Base-by-base conservation (phyloP, 2,113 vertebrate species). In the Camelus dromedarius region DNA sequence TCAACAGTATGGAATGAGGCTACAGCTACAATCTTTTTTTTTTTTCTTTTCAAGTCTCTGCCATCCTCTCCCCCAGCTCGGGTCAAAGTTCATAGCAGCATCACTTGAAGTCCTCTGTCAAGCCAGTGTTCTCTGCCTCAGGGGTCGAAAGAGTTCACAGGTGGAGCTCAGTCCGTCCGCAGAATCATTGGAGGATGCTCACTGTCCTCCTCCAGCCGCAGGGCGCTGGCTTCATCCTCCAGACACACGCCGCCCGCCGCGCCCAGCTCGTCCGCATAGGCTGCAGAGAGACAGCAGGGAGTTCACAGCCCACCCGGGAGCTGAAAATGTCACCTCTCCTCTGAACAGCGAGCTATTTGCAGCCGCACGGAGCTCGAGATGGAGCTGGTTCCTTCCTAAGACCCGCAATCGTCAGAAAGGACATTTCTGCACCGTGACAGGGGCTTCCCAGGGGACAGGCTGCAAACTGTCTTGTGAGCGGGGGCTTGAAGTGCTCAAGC, bases 171-270 rank as follows among this genome's bases (percentile, higher is more conserved):
- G 98, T 99, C 99, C 0, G 99, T 99, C 98, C 99, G 99, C 19
- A 99, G 99, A 97, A 99, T 99, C 98, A 99, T 99, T 3, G 99
- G 99, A n/a, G 99, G 99, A 80, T 99, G 99, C 97, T 99, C 99
- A 12, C 99, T 99, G 98, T 99, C 99, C 24, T 99, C 99, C 0
- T 99, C 99, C 83, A 99, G 88, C 89, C 99, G 99, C 80, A 99
- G 97, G 5, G 99, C 98, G 62, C 89, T 98, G 94, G 99, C 98
- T 98, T 99, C 99, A 0, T 99, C 99, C 54, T 99, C 99, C 73
- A 99, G 97, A 38, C 99, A 99, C 5, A 98, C 96, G 16, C 99
- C 99, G 9, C 99, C 99, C 7, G 99, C 99, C 0, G 99, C 99
- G 0, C 99, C 99, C 97, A 99, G 98, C 90, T 99, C 99, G n/a